Conservation (phyloP, 1,140 invertebrate species). For the Magallana angulata region DNA sequence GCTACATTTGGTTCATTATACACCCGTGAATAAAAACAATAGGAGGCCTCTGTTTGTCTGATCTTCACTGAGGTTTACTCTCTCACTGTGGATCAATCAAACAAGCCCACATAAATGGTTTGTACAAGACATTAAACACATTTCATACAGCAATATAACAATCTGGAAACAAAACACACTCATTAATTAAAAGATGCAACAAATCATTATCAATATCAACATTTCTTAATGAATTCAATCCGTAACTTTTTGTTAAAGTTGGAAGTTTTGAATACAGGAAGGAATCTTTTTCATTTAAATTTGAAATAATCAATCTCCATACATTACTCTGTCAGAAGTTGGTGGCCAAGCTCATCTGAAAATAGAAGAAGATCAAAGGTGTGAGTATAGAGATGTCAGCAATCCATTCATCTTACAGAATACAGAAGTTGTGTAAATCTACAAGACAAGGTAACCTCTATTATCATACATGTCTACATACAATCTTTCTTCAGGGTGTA, state of each 20-base stretch:
- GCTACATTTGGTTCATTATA: no score
- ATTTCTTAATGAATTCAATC: not conserved
- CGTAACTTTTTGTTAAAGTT: no score
- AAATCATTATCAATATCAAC: not conserved
- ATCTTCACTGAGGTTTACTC: constrained; percentile 13
- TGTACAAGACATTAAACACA: constrained; percentile 14
- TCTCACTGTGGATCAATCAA: constrained; percentile 12
- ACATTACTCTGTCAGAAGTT: not conserved
- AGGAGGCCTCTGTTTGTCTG: not conserved
- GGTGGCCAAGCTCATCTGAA: not conserved
- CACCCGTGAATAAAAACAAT: not conserved
- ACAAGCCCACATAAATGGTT: not conserved
- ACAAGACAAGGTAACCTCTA: no score
- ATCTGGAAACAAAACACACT: not conserved
- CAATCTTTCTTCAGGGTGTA: no score
- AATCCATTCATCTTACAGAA: not conserved
- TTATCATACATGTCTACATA: no score
- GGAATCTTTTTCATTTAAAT: not conserved
- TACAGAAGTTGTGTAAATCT: not conserved
- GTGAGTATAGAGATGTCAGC: not conserved
- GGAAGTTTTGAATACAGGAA: no score
- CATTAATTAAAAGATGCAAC: not conserved
- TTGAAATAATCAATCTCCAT: constrained; percentile 16
- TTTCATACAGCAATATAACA: not conserved
- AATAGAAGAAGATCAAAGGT: not conserved